Percentiles rank a stretch among this genome's conserved stretches.
These are phyloP conservation scores for Myathropa florea DNA, from an alignment of 2,888 invertebrate species.

Conservation along the genomic window DNA sequence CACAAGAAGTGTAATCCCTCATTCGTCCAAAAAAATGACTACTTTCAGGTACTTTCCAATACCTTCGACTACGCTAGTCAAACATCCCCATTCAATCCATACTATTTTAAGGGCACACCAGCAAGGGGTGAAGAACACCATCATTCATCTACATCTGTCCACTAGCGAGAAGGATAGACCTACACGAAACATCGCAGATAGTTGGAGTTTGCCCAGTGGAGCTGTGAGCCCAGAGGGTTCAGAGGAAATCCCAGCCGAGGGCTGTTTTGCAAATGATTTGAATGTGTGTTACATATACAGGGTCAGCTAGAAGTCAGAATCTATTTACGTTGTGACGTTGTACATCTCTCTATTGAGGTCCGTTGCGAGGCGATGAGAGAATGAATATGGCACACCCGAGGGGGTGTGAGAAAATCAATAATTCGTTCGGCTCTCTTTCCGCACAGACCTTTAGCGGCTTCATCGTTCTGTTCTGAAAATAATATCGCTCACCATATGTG, in stretches of 20 bases:
- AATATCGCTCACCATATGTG: not conserved
- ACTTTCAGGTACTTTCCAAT: too few relatives aligned
- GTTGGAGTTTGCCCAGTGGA: not conserved
- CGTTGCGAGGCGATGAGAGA: not conserved
- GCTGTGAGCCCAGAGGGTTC: not conserved
- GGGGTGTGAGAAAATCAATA: not conserved
- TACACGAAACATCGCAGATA: not conserved
- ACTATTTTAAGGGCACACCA: not conserved
- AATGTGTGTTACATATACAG: too few relatives aligned
- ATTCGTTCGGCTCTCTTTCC: not conserved
- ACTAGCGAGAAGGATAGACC: not conserved
- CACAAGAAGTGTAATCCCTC: too few relatives aligned
- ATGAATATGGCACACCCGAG: not conserved
- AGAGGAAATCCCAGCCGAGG: not conserved
- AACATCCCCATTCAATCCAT: not conserved
- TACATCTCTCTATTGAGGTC: not conserved
- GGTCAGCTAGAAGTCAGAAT: too few relatives aligned
- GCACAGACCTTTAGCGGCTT: not conserved
- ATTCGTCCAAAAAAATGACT: too few relatives aligned
- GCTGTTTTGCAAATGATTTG: not conserved
- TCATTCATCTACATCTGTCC: not conserved
- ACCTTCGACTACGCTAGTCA: too few relatives aligned
- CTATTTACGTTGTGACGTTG: not conserved
- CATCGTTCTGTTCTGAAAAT: not conserved
- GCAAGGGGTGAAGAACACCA: not conserved